Base-by-base conservation (phyloP, 1,140 invertebrate species). In the Apocrypta bakeri region DNA sequence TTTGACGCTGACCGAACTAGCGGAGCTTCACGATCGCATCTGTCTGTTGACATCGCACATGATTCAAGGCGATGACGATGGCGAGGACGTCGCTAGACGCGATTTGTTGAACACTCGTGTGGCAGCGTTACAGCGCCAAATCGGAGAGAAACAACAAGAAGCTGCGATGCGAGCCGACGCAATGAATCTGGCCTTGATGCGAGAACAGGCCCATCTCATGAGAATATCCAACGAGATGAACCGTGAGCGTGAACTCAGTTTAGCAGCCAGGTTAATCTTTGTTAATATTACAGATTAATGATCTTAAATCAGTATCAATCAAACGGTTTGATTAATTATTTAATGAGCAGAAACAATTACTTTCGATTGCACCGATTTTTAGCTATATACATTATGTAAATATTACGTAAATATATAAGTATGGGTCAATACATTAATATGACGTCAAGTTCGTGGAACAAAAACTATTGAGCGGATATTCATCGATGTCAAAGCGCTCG, bases 11-110 rank as follows among this genome's bases (percentile, higher is more conserved):
- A 87, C 87, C 0, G 86, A 90, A 77, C 74, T 91, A 37, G 90
- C 88, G 3, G 89, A 91, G 14, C 75, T 91, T 40, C 88, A 91
- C 69, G 90, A 90, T 48, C 85, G 85, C 64, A 88, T 91, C 40
- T 90, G 90, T 75, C 9, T 81, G 0, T 63, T 88, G 61, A 90
- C 90, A 72, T 89, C 87, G 25, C 79, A 64, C 11, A 86, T 90
- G 83, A 86, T 90, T 11, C 66, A 83, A 17, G 66, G 85, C 31
- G 88, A 90, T n/a, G 64, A n/a, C 64, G 27, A 61, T 29, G 64
- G 1, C n/a, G 66, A 68, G 29, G 63, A 1, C 24, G 21, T 11
- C n/a, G 72, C 56, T 8, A 8, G 8, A 11, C 63, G 63, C 7
- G 25, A 27, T 11, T 3, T 66, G 24, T 25, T 89, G 48, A 89